Percentiles rank a stretch among this genome's conserved stretches.
Conservation (phyloP, 2,797 vertebrate genomes). For the Propithecus deckenii region DNA sequence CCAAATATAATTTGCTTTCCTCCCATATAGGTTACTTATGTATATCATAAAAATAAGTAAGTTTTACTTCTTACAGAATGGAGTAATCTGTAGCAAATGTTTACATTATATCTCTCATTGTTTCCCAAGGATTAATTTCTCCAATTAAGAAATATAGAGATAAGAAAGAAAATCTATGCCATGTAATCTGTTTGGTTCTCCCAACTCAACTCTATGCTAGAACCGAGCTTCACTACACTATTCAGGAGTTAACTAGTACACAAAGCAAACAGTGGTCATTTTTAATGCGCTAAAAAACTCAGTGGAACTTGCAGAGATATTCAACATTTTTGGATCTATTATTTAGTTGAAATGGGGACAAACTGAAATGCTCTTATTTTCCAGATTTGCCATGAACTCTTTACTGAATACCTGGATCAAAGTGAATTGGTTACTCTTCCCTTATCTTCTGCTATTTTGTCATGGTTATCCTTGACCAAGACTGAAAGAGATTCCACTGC, state of each 20-base stretch:
- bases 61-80: not conserved
- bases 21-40: not conserved
- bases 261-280: not conserved
- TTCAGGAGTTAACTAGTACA: not conserved
- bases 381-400: not conserved
- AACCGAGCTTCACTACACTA: not conserved
- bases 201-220: not conserved
- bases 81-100: not conserved
- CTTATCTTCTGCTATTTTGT: not conserved
- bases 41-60: not conserved
- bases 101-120: not conserved
- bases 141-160: constrained; percentile 1
- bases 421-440: not conserved
- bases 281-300: not conserved
- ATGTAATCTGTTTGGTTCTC: not conserved
- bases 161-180: not conserved
- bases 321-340: not conserved
- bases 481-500: not conserved
- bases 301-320: not conserved
- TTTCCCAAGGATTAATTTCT: not conserved
- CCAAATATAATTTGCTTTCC: not conserved
- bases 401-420: not conserved
- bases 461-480: not conserved
- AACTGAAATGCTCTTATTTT: not conserved
- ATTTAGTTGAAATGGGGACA: not conserved